Evolutionary conservation across 2,113 vertebrate species (phyloP), one percentile per base, ranked within the genome.

Genomic region (Poicephalus meyeri): DNA sequence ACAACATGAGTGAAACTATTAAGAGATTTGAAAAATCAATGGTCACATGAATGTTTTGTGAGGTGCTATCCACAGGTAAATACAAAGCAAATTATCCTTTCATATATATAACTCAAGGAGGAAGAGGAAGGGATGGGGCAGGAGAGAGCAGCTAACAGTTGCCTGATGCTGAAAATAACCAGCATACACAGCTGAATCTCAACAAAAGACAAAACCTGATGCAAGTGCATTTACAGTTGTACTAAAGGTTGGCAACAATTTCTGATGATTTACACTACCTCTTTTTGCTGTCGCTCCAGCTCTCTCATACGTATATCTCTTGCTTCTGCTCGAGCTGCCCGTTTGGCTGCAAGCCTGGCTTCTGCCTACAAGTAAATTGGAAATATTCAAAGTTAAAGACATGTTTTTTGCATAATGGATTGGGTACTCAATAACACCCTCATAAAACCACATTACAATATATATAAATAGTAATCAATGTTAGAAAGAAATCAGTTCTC

Each of bases 281-380:
- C 99, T 98, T 98, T 99, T 52, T 99, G 99, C 60, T 99, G 99
- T 53, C 99, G 98, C 79, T 99, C 99, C 94, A 99, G 97, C 97
- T 99, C 99, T 96, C 98, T 98, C 99, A 99, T 99, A 68, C 99
- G 99, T 90, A 99, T 99, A 91, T 99, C 99, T 96, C 99, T 98
- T 72, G 99, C 99, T 97, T 99, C 99, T 39, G 99, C 99, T 78
- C 99, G 98, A 49, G 99, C 99, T 24, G 99, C 99, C 70, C 99
- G 98, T 95, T 99, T 99, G 19, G 99, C 99, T 88, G 99, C 99
- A 81, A 99, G 98, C 90, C 99, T 98, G 84, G 99, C 99, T 98
- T 99, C 99, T 29, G 99, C 99, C 99, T 99, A 96, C 65, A 96
- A 71, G 37, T 8, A 91, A 69, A 93, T 68, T 15, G 10, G 85